phyloP scores from a whole-genome alignment of 2,888 invertebrate species.

The Tipula lateralis region DNA sequence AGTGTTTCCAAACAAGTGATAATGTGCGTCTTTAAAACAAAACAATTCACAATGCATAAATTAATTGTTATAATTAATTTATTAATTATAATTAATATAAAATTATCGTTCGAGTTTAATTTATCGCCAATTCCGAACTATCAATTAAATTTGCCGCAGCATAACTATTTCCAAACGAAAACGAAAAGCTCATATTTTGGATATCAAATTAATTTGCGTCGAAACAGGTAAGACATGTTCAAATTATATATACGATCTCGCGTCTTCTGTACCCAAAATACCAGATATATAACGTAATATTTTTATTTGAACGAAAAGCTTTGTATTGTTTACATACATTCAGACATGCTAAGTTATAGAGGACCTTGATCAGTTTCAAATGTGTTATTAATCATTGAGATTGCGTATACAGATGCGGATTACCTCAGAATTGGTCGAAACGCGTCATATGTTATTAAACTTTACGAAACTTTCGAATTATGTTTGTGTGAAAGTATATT shows the following conservation, averaged over 20 bases:
- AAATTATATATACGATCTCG: no score
- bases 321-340: neutral
- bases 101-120: conserved; percentile 40
- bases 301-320: neutral
- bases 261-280: neutral
- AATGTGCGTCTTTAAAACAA: neutral
- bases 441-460: no score
- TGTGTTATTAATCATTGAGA: neutral
- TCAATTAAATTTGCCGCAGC: conserved; percentile 40
- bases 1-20: no score
- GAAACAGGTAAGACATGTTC: conserved; percentile 41
- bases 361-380: neutral
- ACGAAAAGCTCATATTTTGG: conserved; percentile 46
- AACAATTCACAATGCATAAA: neutral
- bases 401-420: neutral
- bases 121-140: conserved; percentile 43
- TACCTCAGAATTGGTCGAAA: neutral
- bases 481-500: neutral
- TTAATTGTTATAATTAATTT: neutral
- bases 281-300: neutral
- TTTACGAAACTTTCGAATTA: neutral
- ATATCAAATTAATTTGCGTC: conserved; percentile 42
- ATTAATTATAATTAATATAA: neutral
- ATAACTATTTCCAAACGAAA: conserved; percentile 40
- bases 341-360: no score